phyloP scores from a whole-genome alignment of 1,140 invertebrate species.

The Drosophila novamexicana region DNA sequence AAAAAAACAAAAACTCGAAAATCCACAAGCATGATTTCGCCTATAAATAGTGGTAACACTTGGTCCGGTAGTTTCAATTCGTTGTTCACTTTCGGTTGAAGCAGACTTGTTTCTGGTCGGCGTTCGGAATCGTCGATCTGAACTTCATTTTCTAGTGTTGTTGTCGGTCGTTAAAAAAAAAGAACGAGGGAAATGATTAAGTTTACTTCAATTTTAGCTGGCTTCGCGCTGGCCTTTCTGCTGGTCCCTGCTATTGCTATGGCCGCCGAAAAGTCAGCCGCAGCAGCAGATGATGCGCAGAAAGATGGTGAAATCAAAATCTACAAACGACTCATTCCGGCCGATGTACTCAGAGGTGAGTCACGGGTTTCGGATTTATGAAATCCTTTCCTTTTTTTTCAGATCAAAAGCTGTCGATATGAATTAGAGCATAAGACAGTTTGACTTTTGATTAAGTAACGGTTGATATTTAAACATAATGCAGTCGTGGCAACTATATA shows the following conservation, averaged over 20 bases:
- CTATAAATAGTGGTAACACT: slow-evolving; percentile 66
- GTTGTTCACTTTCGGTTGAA: slow-evolving; percentile 62
- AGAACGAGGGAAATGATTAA: slow-evolving; percentile 48
- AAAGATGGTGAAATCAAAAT: slow-evolving; percentile 87
- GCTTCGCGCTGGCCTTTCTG: slow-evolving; percentile 21
- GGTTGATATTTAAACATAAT: too few relatives aligned
- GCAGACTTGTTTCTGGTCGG: slow-evolving; percentile 44
- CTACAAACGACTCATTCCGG: slow-evolving; percentile 92
- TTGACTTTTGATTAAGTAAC: too few relatives aligned
- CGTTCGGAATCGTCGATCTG: slow-evolving; percentile 16
- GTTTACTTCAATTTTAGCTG: slow-evolving; percentile 20
- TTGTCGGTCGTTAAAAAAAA: slow-evolving; percentile 19
- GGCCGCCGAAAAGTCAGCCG: slow-evolving; percentile 29
- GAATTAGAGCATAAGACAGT: not conserved
- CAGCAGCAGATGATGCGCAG: slow-evolving; percentile 7
- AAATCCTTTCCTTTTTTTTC: not conserved
- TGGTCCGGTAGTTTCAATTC: slow-evolving; percentile 42
- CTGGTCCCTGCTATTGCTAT: slow-evolving; percentile 12
- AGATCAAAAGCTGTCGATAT: not conserved
- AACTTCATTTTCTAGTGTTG: slow-evolving; percentile 2
- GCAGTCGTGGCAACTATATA: too few relatives aligned
- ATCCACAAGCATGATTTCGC: slow-evolving; percentile 29
- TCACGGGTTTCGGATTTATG: slow-evolving; percentile 12
- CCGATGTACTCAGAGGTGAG: slow-evolving; percentile 93
- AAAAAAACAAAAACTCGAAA: slow-evolving; percentile 26